These are phyloP conservation scores for Cryptus viduatorius DNA, from an alignment of 2,888 invertebrate genomes.

Conservation along the genomic window DNA sequence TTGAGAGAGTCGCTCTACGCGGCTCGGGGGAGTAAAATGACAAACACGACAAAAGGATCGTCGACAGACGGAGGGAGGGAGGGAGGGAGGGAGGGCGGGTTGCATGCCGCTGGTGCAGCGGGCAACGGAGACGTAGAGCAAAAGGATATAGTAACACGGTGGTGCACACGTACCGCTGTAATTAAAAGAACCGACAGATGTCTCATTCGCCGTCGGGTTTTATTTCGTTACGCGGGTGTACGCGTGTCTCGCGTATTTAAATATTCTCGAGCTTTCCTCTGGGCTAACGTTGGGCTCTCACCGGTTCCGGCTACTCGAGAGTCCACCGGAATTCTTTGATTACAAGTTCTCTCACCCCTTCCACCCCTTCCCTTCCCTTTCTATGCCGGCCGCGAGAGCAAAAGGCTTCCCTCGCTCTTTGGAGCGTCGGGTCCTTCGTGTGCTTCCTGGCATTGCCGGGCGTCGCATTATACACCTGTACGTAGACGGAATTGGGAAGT, in stretches of 20 bases:
- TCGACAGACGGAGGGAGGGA: constrained; percentile 60
- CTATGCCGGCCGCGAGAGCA: constrained; percentile 64
- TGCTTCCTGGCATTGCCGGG: constrained; percentile 29
- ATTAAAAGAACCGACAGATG: constrained; percentile 85
- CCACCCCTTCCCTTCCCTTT: too few relatives aligned
- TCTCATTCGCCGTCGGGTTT: constrained; percentile 83
- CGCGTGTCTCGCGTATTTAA: constrained; percentile 83
- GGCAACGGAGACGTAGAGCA: constrained; percentile 66
- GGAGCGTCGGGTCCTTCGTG: constrained; percentile 32
- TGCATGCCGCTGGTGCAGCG: constrained; percentile 57
- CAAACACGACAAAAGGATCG: constrained; percentile 78
- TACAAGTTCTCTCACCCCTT: constrained; percentile 76
- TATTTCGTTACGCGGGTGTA: constrained; percentile 82
- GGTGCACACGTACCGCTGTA: constrained; percentile 82
- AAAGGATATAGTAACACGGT: constrained; percentile 63
- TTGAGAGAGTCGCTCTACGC: constrained; percentile 26
- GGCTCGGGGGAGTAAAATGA: constrained; percentile 73
- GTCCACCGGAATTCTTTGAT: constrained; percentile 82
- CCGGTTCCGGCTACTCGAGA: constrained; percentile 53
- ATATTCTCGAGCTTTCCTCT: constrained; percentile 75
- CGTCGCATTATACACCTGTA: constrained; percentile 65
- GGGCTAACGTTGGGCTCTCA: constrained; percentile 32
- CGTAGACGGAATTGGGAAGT: constrained; percentile 68
- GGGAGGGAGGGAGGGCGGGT: neutral
- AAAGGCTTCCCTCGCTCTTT: constrained; percentile 55